Evolutionary conservation across 1,140 invertebrate species (phyloP).

Genomic region (Drosophila burlai): DNA sequence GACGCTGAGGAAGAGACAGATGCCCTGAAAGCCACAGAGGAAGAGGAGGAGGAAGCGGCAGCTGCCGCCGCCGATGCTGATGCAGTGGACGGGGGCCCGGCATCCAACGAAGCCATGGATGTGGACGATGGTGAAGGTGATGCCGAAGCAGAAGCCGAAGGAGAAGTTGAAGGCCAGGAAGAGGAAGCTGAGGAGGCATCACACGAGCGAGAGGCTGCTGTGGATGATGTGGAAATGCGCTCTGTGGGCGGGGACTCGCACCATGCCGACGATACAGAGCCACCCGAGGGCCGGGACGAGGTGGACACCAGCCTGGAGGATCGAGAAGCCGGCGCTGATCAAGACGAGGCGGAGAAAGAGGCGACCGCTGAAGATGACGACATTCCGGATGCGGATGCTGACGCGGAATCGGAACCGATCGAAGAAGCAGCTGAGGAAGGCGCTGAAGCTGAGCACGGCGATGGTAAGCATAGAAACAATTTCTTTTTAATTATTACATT

Average conservation of each 20-base stretch:
- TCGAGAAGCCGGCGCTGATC: slow-evolving; percentile 32
- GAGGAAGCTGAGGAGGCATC: slow-evolving; percentile 26
- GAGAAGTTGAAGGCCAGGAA: slow-evolving; percentile 27
- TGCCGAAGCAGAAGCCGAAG: slow-evolving; percentile 20
- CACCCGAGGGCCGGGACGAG: slow-evolving; percentile 59
- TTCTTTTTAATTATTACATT: neutral
- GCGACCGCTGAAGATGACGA: slow-evolving; percentile 33
- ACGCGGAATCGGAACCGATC: slow-evolving; percentile 41
- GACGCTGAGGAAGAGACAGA: slow-evolving; percentile 63
- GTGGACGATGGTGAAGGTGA: slow-evolving; percentile 69
- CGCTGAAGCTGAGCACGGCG: slow-evolving; percentile 68
- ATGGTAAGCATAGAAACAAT: slow-evolving; percentile 42
- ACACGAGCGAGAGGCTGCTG: slow-evolving; percentile 6
- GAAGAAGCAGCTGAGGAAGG: slow-evolving; percentile 53
- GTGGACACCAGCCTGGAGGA: slow-evolving; percentile 62
- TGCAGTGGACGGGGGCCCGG: slow-evolving; percentile 84
- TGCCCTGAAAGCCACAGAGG: slow-evolving; percentile 53
- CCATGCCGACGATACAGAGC: slow-evolving; percentile 37
- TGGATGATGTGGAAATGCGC: slow-evolving; percentile 69
- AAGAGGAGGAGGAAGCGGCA: slow-evolving; percentile 57
- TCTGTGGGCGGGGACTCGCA: slow-evolving; percentile 61
- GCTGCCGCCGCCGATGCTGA: slow-evolving; percentile 52
- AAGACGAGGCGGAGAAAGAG: slow-evolving; percentile 48
- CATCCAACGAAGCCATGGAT: slow-evolving; percentile 76
- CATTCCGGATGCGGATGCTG: slow-evolving; percentile 46